Evolutionary conservation across 2,113 vertebrate species (phyloP).

Genomic region (Gasterosteus aculeatus): DNA sequence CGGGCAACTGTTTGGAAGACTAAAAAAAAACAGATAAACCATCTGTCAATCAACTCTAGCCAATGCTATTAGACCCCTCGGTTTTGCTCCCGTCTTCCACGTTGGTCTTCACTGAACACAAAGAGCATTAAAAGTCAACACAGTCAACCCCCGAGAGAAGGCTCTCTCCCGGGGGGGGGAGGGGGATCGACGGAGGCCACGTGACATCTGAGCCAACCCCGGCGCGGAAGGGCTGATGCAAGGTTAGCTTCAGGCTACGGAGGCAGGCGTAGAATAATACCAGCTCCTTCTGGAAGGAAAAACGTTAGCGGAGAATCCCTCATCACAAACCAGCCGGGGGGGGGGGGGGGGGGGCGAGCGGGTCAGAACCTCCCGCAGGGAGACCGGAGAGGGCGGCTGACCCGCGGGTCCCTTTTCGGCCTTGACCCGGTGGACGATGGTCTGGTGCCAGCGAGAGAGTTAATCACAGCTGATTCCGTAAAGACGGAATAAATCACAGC

Average conservation of each 20-base stretch:
- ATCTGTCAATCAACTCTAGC: neutral
- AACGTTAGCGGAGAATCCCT: constrained; percentile 33
- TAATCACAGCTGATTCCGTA: constrained; percentile 20
- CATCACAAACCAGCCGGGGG: constrained; percentile 31
- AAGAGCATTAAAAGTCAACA: constrained; percentile 21
- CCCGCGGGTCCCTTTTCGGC: neutral
- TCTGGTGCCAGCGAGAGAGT: neutral
- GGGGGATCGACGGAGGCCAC: constrained; percentile 21
- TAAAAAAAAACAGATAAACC: neutral
- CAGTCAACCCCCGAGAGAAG: constrained; percentile 10
- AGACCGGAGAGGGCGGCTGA: constrained; percentile 4
- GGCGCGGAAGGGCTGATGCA: constrained; percentile 41
- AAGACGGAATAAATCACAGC: constrained; percentile 34
- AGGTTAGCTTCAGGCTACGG: constrained; percentile 36
- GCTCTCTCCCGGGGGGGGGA: constrained; percentile 10
- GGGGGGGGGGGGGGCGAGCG: constrained; percentile 15
- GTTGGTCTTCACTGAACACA: constrained; percentile 15
- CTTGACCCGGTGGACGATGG: constrained; percentile 7
- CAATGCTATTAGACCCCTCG: neutral
- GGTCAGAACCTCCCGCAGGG: constrained; percentile 15
- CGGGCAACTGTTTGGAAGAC: neutral
- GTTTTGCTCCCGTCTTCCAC: neutral
- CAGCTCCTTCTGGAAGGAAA: constrained; percentile 12
- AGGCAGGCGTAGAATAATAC: constrained; percentile 28
- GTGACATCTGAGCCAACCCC: constrained; percentile 19